Evolutionary conservation across 2,888 invertebrate genomes (phyloP), one percentile per base, ranked within the genome.

Genomic region (Eristalinus sepulchralis): DNA sequence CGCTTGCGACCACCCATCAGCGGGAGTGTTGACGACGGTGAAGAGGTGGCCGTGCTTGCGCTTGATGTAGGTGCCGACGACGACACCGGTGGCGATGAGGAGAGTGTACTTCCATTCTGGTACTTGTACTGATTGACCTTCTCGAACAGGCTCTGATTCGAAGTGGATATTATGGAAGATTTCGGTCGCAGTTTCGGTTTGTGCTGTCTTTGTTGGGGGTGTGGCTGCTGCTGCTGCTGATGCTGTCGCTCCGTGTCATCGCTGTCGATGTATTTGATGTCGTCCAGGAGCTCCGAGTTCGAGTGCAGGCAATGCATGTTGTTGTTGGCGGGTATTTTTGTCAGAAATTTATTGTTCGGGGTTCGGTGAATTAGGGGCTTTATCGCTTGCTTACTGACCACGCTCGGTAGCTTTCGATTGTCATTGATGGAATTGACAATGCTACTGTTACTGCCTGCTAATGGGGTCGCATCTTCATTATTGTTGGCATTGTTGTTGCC

Each of bases 111-210:
- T n/a, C 88, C 87, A 78, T 92, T 91, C 24, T 90, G 89, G 78
- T 91, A 91, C 88, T 91, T 91, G 39, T 90, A 91, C 77, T 88
- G 90, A 78, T 91, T 91, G 20, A 90, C 88, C 64, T 90, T 90
- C 83, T 90, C 89, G 70, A 90, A 90, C 17, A 92, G 90, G 71
- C 78, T 83, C 71, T 86, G 88, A 89, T 66, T 83, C 67, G 81
- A 88, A 70, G 84, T 88, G 87, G 87, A 88, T 59, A 82, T 89
- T 88, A 86, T 89, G 88, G 88, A 88, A 88, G 88, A 88, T 88
- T 82, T 84, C 47, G 85, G 89, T 79, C 77, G 88, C 83, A 87
- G 70, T 85, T 82, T 84, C 59, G 72, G 82, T 84, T 83, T 88
- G 78, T 89, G 89, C 88, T 87, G 89, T 71, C 79, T 78, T 33